These are phyloP conservation scores for Calcarius lapponicus DNA, from an alignment of 2,797 vertebrate species.

Conservation along the genomic window DNA sequence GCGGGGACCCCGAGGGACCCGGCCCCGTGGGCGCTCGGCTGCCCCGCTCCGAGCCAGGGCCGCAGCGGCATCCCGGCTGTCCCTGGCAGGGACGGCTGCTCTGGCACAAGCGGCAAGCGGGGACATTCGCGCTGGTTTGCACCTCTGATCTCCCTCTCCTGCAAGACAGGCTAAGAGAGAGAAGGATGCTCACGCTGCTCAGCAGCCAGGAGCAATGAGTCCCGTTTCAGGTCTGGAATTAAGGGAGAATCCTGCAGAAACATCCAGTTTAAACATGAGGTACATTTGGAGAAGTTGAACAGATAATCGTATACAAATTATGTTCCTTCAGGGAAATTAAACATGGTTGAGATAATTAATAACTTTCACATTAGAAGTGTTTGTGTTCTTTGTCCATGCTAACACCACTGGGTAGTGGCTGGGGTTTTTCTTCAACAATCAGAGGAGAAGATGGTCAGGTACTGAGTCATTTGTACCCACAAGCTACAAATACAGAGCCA, in stretches of 20 bases:
- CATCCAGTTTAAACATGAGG: not conserved
- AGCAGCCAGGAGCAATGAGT: not conserved
- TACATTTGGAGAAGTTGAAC: not conserved
- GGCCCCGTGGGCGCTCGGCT: fast-evolving
- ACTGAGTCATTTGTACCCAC: not conserved
- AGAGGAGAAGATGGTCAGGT: not conserved
- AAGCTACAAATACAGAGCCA: not conserved
- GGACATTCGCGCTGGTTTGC: fast-evolving
- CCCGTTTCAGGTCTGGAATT: not conserved
- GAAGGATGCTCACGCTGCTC: not conserved
- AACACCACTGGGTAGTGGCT: fast-evolving
- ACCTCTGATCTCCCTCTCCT: not conserved
- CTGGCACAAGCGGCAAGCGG: fast-evolving
- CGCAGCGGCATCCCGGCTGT: not conserved
- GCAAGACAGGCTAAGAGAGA: not conserved
- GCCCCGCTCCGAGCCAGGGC: fast-evolving
- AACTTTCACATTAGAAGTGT: not conserved
- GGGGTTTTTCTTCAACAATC: not conserved
- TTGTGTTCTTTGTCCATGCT: not conserved
- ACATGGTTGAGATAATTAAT: not conserved
- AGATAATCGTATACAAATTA: not conserved
- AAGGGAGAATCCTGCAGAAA: not conserved
- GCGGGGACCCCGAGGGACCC: not conserved
- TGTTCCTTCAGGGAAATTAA: not conserved
- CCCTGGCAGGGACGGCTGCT: fast-evolving